Base-by-base conservation (phyloP, 2,797 vertebrate genomes). In the Labroides dimidiatus region DNA sequence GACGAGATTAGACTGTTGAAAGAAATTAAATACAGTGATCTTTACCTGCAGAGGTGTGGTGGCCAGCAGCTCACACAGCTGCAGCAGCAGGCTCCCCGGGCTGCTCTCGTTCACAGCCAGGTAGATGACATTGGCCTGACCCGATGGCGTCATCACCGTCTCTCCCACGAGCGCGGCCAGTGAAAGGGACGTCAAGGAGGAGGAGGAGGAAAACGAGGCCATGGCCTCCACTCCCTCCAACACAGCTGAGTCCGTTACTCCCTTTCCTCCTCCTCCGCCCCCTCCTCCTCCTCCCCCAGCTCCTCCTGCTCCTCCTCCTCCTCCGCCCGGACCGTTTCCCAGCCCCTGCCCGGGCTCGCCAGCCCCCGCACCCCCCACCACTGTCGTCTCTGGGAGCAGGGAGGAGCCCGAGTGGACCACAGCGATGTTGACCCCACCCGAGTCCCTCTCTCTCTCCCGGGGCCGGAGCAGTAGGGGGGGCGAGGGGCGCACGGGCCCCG, bases 51-150 rank as follows among this genome's bases (percentile, higher is more conserved):
- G 94, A 0, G 95, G 96, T 43, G 96, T 93, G 75, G 95, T 96
- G 79, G 95, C 96, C 89, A 98, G 95, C 63, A 97, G 95, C 87
- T 97, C 96, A 75, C 97, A 98, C 78, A 98, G 95, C 75, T 96
- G 96, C 81, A 97, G 92, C 82, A 98, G 95, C 21, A 98, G 93
- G 77, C 95, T 96, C 4, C 96, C 95, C 0, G 97, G 97, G 87
- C 97, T 96, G 87, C 96, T 97, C 91, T 96, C 96, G 14, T 98
- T 98, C 77, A 98, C 94, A 0, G 93, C 81, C 86, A 95, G 87
- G 90, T 94, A 95, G 82, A 95, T 94, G 76, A 95, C 94, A 30
- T 94, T 94, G 50, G 93, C 94, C 39, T 89, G 90, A 36, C 94
- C 94, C 44, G 92, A 94, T 0, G 93, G 92, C 12, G 94, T 94